Percentiles rank a stretch among this genome's conserved stretches.
phyloP scores from a whole-genome alignment of 2,797 vertebrate species.

The Mareca penelope region DNA sequence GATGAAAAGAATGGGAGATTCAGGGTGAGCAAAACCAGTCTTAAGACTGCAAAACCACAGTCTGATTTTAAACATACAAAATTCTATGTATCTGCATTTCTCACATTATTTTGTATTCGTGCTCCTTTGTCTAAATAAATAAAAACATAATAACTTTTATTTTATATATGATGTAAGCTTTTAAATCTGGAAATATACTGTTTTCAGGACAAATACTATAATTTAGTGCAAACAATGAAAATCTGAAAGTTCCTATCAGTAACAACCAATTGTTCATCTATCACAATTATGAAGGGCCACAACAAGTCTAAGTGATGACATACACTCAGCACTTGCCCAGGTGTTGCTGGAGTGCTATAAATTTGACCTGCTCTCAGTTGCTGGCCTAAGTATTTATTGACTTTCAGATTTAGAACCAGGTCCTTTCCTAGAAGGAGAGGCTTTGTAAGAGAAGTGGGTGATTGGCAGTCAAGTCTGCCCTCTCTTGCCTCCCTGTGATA shows the following conservation, averaged over 20 bases:
- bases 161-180: not conserved
- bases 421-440: not conserved
- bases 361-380: conserved; percentile 16
- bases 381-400: not conserved
- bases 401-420: not conserved
- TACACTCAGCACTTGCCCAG: conserved; percentile 20
- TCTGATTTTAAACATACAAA: not conserved
- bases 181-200: not conserved
- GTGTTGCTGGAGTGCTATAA: conserved; percentile 27
- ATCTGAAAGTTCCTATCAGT: not conserved
- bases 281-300: not conserved
- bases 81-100: not conserved
- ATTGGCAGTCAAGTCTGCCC: not conserved
- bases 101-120: not conserved
- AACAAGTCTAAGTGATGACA: conserved; percentile 3
- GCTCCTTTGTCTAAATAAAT: not conserved
- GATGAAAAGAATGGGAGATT: not conserved
- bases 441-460: not conserved
- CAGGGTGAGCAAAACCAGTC: not conserved
- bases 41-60: not conserved
- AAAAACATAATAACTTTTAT: not conserved
- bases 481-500: not conserved
- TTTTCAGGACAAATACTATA: not conserved
- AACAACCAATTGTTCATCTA: not conserved
- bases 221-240: not conserved